Percentiles rank a stretch among this genome's conserved stretches.
Evolutionary conservation across 2,113 vertebrate species (phyloP).

Genomic region (Pomatorhinus ruficollis): DNA sequence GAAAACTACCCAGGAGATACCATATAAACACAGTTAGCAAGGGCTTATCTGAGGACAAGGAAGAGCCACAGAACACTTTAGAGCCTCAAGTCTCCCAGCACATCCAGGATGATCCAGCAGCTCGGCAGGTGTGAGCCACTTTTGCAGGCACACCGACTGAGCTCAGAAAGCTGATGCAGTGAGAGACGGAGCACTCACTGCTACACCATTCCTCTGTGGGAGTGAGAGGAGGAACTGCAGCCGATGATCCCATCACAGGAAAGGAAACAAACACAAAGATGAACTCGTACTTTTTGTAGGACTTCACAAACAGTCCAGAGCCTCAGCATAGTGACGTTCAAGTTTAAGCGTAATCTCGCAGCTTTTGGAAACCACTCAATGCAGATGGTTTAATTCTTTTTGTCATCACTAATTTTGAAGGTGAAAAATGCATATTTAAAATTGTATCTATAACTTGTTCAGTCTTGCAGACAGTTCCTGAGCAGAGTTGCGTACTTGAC

Average conservation of each 20-base stretch:
- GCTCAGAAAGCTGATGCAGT: background rate
- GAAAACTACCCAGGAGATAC: background rate
- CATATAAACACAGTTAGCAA: background rate
- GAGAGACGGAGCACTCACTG: background rate
- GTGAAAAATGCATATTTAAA: background rate
- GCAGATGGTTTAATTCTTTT: background rate
- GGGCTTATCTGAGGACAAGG: background rate
- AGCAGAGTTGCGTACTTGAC: background rate
- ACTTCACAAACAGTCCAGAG: background rate
- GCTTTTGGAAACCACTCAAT: background rate
- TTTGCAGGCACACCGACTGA: background rate
- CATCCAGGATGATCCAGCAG: background rate
- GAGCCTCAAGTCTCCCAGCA: background rate
- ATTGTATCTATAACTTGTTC: background rate
- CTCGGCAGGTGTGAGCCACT: background rate
- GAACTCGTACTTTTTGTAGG: background rate
- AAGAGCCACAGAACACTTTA: background rate
- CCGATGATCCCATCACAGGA: fast-evolving
- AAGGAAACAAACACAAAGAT: background rate
- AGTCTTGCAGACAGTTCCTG: background rate
- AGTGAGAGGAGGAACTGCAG: background rate
- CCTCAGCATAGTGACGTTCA: background rate
- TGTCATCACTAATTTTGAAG: background rate
- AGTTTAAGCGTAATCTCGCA: background rate
- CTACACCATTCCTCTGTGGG: background rate